Base-by-base conservation (phyloP, 1,140 invertebrate species). In the Caenorhabditis briggsae region DNA sequence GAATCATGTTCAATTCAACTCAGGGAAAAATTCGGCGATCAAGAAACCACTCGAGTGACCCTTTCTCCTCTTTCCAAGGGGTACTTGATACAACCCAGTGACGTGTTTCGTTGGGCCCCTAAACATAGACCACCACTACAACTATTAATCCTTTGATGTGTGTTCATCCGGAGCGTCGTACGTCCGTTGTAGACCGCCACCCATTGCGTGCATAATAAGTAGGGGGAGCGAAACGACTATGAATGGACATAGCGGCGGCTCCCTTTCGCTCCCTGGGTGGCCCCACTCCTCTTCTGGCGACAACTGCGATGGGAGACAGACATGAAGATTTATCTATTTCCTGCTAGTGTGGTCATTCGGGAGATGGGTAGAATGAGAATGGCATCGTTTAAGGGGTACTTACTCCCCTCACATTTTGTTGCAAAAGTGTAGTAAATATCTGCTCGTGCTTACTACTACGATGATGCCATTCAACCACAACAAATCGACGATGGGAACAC, bases 401-500 rank as follows among this genome's bases (percentile, higher is more conserved):
- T 16, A 41, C 5, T 65, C 8, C 56, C 56, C 20, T 23, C n/a
- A 20, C 11, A 2, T n/a, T 50, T 16, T 48, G 46, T 41, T 43
- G 64, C 41, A 50, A 78, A 78, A 78, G 33, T 25, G 46, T 14
- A 48, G 70, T 50, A 78, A 33, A 33, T 50, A 48, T 50, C 14
- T 78, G 6, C 46, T 33, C 33, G 33, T 33, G 33, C 33, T 33
- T 33, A 33, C 33, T 61, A 11, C 46, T 78, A 48, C 70, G 43
- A 78, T 78, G 70, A 78, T 78, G 70, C 46, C 70, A 78, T 78
- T n/a, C 70, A 50, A 50, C 70, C n/a, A 78, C 70, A 78, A 78
- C 70, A 78, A 78, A 78, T 78, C 70, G 70, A 78, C 70, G 70
- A 53, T 53, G 70, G 46, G 46, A 78, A 78, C 70, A 50, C 46